Conservation (phyloP, 2,797 vertebrate species). For the Graptemys geographica region DNA sequence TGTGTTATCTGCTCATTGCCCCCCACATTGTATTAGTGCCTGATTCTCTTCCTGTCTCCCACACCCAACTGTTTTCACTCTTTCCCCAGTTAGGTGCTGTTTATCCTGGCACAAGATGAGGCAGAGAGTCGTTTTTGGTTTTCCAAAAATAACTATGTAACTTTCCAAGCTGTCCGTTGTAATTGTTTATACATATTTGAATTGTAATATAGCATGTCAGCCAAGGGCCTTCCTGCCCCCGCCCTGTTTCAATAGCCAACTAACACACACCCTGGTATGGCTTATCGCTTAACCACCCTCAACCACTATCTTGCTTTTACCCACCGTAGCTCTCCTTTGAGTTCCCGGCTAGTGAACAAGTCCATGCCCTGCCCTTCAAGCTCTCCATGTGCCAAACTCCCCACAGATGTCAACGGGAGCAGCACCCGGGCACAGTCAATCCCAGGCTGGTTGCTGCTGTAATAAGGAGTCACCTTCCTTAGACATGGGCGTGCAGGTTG, state of each 20-base stretch:
- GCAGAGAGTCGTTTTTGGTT: not conserved
- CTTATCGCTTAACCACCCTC: not conserved
- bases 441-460: rapidly evolving
- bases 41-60: not conserved
- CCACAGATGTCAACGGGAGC: not conserved
- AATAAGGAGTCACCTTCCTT: not conserved
- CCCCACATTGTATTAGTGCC: not conserved
- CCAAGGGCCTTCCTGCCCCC: not conserved
- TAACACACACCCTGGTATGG: not conserved
- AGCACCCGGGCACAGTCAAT: not conserved
- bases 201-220: not conserved
- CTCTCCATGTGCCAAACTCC: not conserved
- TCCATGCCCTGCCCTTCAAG: not conserved
- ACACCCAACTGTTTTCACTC: not conserved
- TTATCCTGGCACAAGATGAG: not conserved
- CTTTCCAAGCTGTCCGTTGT: not conserved
- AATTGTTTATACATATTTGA: not conserved
- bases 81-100: not conserved
- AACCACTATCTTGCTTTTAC: not conserved
- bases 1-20: no score
- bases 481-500: no score
- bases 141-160: not conserved
- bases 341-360: not conserved
- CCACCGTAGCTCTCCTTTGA: not conserved
- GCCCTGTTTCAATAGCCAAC: not conserved